Conservation (phyloP, 2,888 invertebrate genomes). For the Selenia dentaria region DNA sequence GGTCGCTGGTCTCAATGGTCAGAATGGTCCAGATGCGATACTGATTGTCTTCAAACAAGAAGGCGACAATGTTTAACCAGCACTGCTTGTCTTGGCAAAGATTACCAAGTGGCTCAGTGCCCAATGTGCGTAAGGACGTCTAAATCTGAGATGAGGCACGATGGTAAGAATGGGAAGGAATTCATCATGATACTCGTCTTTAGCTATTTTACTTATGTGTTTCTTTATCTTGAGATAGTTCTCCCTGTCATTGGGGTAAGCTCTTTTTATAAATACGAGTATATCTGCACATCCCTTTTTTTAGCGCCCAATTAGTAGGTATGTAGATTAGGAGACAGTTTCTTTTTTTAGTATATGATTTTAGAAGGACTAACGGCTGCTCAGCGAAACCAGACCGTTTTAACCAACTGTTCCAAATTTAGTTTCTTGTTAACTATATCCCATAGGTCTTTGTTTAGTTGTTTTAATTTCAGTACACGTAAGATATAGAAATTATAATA, state of each 20-base stretch:
- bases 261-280: slow-evolving; percentile 1
- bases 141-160: slow-evolving; percentile 64
- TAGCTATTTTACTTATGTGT: slow-evolving; percentile 14
- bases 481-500: too few species aligned
- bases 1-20: slow-evolving; percentile 95
- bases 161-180: slow-evolving; percentile 48
- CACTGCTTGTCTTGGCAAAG: slow-evolving; percentile 66
- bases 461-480: too few species aligned
- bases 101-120: slow-evolving; percentile 72
- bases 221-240: slow-evolving; percentile 13
- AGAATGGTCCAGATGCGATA: slow-evolving; percentile 95
- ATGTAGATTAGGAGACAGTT: background rate
- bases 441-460: too few species aligned
- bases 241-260: slow-evolving; percentile 12
- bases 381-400: too few species aligned
- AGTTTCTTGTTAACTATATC: background rate
- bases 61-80: slow-evolving; percentile 88
- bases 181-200: slow-evolving; percentile 3
- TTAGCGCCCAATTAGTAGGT: background rate
- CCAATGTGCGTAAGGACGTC: slow-evolving; percentile 73
- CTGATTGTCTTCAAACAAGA: slow-evolving; percentile 94
- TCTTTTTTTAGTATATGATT: too few species aligned
- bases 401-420: too few species aligned
- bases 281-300: background rate
- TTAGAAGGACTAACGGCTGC: too few species aligned